Evolutionary conservation across 1,140 invertebrate species (phyloP).

Genomic region (Penaeus chinensis): DNA sequence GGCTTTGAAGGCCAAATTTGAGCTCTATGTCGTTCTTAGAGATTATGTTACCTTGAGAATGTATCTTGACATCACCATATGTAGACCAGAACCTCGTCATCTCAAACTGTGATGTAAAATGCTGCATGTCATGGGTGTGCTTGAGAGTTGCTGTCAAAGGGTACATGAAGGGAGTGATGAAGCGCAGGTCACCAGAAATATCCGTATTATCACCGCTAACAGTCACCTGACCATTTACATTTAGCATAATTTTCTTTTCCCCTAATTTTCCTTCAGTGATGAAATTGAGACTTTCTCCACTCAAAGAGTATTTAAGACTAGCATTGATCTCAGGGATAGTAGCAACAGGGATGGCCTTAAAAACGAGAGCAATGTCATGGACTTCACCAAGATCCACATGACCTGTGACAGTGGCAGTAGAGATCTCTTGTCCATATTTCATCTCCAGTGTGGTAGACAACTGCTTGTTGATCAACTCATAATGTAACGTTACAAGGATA

Average conservation of each 20-base stretch:
- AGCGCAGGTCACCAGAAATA: not conserved
- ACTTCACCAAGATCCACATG: not conserved
- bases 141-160: not conserved
- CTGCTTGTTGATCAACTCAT: not conserved
- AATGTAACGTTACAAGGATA: not conserved
- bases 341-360: not conserved
- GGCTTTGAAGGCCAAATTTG: not conserved
- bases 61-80: constrained; percentile 7
- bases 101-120: constrained; percentile 7
- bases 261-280: not conserved
- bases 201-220: not conserved
- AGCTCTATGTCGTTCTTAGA: not conserved
- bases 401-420: not conserved
- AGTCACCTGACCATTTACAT: not conserved
- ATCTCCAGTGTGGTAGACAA: not conserved
- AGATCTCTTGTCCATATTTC: constrained; percentile 6
- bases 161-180: constrained; percentile 14
- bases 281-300: not conserved
- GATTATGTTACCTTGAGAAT: not conserved
- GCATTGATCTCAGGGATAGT: not conserved
- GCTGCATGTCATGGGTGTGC: not conserved
- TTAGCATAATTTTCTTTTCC: not conserved
- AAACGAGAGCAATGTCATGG: not conserved
- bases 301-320: not conserved
- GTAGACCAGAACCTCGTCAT: constrained; percentile 18